phyloP scores from a whole-genome alignment of 2,888 invertebrate species.

The Diplazon laetatorius region DNA sequence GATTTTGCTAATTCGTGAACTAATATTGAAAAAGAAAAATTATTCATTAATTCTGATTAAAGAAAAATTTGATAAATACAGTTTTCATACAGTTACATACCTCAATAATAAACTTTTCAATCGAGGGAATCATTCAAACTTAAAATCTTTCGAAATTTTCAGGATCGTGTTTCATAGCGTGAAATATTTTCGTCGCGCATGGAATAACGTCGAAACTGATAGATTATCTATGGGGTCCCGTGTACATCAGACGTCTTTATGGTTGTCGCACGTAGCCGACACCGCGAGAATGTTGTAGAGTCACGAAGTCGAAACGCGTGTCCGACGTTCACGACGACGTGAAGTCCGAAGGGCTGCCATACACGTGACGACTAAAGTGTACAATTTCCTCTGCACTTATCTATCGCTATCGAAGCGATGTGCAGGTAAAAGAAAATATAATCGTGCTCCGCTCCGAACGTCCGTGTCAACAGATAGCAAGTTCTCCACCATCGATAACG shows the following conservation, averaged over 20 bases:
- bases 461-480: slow-evolving; percentile 62
- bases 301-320: slow-evolving; percentile 54
- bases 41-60: no score
- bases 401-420: slow-evolving; percentile 28
- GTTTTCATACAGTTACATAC: no score
- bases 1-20: no score
- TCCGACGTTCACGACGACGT: slow-evolving; percentile 4
- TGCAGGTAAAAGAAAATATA: slow-evolving; percentile 40
- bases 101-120: no score
- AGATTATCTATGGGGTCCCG: slow-evolving; percentile 41
- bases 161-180: not conserved
- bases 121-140: no score
- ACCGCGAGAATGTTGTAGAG: slow-evolving; percentile 53
- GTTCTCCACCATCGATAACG: slow-evolving; percentile 39
- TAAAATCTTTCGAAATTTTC: not conserved
- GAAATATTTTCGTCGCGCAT: not conserved
- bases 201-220: no score
- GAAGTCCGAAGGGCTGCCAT: slow-evolving; percentile 41
- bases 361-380: slow-evolving; percentile 40
- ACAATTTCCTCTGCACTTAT: slow-evolving; percentile 32
- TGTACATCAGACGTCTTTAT: slow-evolving; percentile 49
- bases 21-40: no score
- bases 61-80: no score
- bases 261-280: slow-evolving; percentile 31
- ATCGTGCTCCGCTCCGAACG: slow-evolving; percentile 51